These are phyloP conservation scores for Vannuccia rotundouncinata DNA, from an alignment of 2,888 invertebrate genomes.

Conservation along the genomic window DNA sequence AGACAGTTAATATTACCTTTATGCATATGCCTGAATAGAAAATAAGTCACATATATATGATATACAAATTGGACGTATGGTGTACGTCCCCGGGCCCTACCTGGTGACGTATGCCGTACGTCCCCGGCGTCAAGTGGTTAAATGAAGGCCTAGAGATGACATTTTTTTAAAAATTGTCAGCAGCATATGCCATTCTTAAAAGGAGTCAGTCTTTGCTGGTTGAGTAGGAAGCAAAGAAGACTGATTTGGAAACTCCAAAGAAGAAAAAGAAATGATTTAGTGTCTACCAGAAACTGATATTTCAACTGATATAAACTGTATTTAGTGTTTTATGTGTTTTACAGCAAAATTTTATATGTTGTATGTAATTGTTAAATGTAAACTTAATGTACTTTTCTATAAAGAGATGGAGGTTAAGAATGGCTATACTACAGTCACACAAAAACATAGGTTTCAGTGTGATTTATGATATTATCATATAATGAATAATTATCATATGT, in stretches of 20 bases:
- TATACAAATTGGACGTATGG: constrained; percentile 19
- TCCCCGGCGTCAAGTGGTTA: constrained; percentile 16
- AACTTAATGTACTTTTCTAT: no score
- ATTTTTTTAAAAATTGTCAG: constrained; percentile 3
- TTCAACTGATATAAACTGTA: no score
- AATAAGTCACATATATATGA: constrained; percentile 24
- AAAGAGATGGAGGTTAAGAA: no score
- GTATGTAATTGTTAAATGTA: no score
- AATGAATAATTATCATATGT: no score
- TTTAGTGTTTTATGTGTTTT: no score
- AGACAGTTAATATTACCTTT: constrained; percentile 26
- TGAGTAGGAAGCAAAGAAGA: constrained; percentile 42
- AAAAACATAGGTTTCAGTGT: no score
- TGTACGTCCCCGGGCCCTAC: constrained; percentile 18
- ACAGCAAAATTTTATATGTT: no score
- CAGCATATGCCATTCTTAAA: constrained; percentile 6
- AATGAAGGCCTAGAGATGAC: not conserved
- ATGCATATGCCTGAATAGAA: constrained; percentile 26
- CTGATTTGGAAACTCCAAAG: constrained; percentile 10
- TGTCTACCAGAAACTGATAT: constrained; percentile 23
- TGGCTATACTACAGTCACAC: no score
- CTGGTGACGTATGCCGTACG: constrained; percentile 21
- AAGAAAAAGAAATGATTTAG: constrained; percentile 9
- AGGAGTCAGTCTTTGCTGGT: constrained; percentile 2
- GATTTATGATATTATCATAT: no score